Evolutionary conservation across 2,888 invertebrate species (phyloP), one percentile per base, ranked within the genome.

Genomic region (Leptothorax acervorum): DNA sequence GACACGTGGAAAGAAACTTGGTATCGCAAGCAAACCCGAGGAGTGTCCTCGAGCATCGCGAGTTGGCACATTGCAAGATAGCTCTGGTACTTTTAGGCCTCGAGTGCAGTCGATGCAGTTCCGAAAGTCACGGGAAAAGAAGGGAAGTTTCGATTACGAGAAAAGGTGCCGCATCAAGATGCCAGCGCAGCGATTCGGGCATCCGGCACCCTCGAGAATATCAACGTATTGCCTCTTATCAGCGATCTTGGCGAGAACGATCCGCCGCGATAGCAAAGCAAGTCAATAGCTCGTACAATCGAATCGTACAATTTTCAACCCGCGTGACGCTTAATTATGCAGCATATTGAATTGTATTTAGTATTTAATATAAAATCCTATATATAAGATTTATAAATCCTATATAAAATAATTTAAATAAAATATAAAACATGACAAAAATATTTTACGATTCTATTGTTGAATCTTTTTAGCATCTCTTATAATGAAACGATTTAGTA

Each of bases 11-110:
- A 60, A 51, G 12, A 62, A 55, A 66, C 53, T 60, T 48, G 79
- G 60, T 75, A 53, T 63, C 85, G 85, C 83, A 84, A 87, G 84
- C 82, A 88, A 83, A 78, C 71, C 55, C 76, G 85, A 71, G 62
- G 35, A 74, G 74, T 81, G 68, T 57, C 15, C 73, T 90, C 74
- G 85, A 88, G 82, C 83, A 84, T 86, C 82, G 87, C 86, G 83
- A 88, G 85, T 90, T 91, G 91, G 91, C 90, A 91, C 87, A 86
- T 88, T 83, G 66, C 84, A 83, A 88, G 87, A 86, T 66, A 83
- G 84, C 83, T 87, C 88, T 85, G 90, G 78, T 87, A 89, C 89
- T 89, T 89, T 89, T 84, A 85, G 83, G 79, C 74, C 53, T 88
- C 71, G 86, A 90, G 88, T 86, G 84, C 79, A 57, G 45, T 48